Base-by-base conservation (phyloP, 2,888 invertebrate genomes). In the Drosophila nigritarsus region DNA sequence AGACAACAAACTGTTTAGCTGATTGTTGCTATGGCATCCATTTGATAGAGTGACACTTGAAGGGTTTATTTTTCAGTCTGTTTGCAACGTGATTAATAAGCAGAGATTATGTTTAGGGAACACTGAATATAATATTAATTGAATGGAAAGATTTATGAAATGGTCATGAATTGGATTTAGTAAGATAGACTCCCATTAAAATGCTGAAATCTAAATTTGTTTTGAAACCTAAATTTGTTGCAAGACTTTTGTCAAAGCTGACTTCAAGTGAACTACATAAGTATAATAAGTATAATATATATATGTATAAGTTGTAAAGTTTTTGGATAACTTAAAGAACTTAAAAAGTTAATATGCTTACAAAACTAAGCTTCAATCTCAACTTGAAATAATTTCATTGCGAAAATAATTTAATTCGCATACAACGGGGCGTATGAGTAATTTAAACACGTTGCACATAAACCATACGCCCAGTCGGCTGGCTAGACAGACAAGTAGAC, bases 351-450 rank as follows among this genome's bases (percentile, higher is more conserved):
- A 15, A 29, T 6, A 18, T 9, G 9, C 30, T 34, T 20, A 3
- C 11, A 9, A 9, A 9, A 36, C 24, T 24, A 54, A 36, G 36
- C 3, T 27, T 18, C n/a, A 27, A 27, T 24, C 36, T 27, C n/a
- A n/a, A 29, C 51, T 24, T 29, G 30, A 55, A 65, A 56, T 60
- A 34, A 7, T 18, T 8, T 4, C 30, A 30, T 27, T 20, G 45
- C 7, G 49, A 36, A n/a, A 38, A 51, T 36, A 2, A 42, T 20
- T 42, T 34, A 49, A 51, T 76, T 71, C 72, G 65, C 62, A 34
- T 56, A 51, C 65, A 18, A 71, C 32, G 87, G 73, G 85, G 85
- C 85, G 85, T 89, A 85, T 85, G 80, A 82, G 89, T 80, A 87
- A 84, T 89, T 59, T 61, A 68, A 75, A 73, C 67, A 68, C 61